These are phyloP conservation scores for Gerris buenoi DNA, from an alignment of 1,140 invertebrate genomes.

Conservation along the genomic window DNA sequence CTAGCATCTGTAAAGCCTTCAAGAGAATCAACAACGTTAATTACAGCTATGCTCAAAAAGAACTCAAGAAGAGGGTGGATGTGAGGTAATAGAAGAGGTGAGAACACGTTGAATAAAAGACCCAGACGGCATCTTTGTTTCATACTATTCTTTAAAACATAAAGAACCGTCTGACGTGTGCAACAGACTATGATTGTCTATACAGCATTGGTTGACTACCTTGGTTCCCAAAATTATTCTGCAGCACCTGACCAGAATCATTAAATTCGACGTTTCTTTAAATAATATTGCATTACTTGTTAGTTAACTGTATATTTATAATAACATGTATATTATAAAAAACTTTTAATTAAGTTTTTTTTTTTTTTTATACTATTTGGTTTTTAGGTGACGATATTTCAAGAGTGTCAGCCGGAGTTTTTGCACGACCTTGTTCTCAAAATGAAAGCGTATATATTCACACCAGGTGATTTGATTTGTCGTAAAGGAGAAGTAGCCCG, in stretches of 20 bases:
- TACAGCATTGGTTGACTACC: background rate
- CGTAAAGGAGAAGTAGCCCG: slow-evolving; percentile 84
- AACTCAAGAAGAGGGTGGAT: background rate
- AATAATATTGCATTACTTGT: too few species aligned
- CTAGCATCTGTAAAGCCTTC: background rate
- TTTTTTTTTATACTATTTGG: too few species aligned
- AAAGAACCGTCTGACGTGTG: background rate
- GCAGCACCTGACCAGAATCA: too few species aligned
- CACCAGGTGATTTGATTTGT: slow-evolving; percentile 89
- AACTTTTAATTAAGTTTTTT: too few species aligned
- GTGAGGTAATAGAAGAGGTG: background rate
- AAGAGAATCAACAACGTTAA: background rate
- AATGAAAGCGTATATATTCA: slow-evolving; percentile 96
- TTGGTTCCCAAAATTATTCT: too few species aligned
- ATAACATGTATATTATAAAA: too few species aligned
- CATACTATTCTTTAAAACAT: background rate
- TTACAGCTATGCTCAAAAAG: background rate
- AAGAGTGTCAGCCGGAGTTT: slow-evolving; percentile 95
- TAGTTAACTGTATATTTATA: too few species aligned
- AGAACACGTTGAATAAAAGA: background rate
- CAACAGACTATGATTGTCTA: background rate
- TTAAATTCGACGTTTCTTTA: too few species aligned
- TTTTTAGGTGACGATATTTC: slow-evolving; percentile 43
- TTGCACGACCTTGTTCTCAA: slow-evolving; percentile 90
- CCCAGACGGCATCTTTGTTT: background rate